Percentiles rank a stretch among this genome's conserved stretches.
Evolutionary conservation across 2,888 invertebrate species (phyloP).

Genomic region (Calliopum simillimum): DNA sequence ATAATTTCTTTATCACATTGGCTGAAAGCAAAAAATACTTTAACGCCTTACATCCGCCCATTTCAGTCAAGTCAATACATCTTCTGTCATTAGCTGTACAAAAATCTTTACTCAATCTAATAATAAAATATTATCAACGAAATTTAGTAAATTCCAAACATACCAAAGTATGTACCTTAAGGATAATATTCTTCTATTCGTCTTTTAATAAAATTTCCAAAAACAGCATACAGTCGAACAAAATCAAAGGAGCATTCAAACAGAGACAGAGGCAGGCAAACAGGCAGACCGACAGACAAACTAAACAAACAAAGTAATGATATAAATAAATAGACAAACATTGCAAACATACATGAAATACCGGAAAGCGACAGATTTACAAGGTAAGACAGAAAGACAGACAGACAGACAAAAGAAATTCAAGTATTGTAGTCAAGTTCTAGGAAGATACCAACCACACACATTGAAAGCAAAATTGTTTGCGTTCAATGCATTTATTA

Average conservation of each 20-base stretch:
- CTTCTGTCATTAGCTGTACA: neutral
- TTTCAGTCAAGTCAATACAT: no score
- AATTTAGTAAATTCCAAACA: conserved; percentile 31
- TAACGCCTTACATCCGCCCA: no score
- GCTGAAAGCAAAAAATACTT: no score
- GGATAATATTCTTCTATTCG: conserved; percentile 18
- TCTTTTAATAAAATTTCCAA: neutral
- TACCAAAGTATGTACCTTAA: conserved; percentile 7
- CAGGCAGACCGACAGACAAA: conserved; percentile 14
- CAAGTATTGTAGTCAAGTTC: neutral
- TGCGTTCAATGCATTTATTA: conserved; percentile 32
- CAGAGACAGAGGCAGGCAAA: neutral
- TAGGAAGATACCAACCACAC: neutral
- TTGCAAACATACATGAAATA: conserved; percentile 34
- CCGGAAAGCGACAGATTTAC: conserved; percentile 43
- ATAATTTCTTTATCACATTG: no score
- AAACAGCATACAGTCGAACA: neutral
- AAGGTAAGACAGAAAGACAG: conserved; percentile 25
- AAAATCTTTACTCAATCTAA: conserved; percentile 28
- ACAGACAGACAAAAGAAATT: conserved; percentile 14
- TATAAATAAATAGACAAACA: conserved; percentile 41
- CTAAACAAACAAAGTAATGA: conserved; percentile 38
- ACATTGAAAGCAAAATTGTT: conserved; percentile 2
- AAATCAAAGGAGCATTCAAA: conserved; percentile 28
- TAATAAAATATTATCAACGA: conserved; percentile 33